Base-by-base conservation (phyloP, 2,797 vertebrate genomes). In the Melanogrammus aeglefinus region DNA sequence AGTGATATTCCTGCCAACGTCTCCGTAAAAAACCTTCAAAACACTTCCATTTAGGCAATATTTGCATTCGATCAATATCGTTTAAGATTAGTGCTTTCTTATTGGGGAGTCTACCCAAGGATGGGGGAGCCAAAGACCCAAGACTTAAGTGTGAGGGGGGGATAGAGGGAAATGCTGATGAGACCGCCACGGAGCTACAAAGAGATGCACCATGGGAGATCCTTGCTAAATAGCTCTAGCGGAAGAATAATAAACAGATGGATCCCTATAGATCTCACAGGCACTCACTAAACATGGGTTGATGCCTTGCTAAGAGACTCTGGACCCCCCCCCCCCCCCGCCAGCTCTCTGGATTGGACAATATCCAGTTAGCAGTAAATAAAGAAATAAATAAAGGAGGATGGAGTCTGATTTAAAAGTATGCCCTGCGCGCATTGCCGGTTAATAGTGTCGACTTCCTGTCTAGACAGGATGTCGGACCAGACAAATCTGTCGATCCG, bases 181-280 rank as follows among this genome's bases (percentile, higher is more conserved):
- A 90, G 79, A 70, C 81, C 72, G 75, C 78, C 70, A 78, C 81
- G 16, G 81, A 86, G 85, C 80, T 78, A 84, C 78, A 83, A 73
- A 86, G 80, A 86, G 82, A 84, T 84, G 85, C 81, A 85, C 78
- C 77, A 74, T 76, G 84, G 82, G 87, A 89, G 78, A 80, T 74
- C 89, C 87, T 84, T 80, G 83, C 83, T 88, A 85, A 90, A 90
- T 86, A 89, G 80, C 82, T 88, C 78, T 63, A 72, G 29, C 29
- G 16, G 81, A 82, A 84, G 76, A 79, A 77, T 75, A 80, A 72
- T 83, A 85, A n/a, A 38, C 36, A 7, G 76, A 92, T 92, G 86
- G 92, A 86, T 80, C 79, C 66, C 3, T 31, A 31, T 77, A 72
- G 81, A 89, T 88, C 79, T 87, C 84, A 86, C 84, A 78, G 66